These are phyloP conservation scores for Seriola aureovittata DNA, from an alignment of 2,113 vertebrate genomes.

Conservation along the genomic window DNA sequence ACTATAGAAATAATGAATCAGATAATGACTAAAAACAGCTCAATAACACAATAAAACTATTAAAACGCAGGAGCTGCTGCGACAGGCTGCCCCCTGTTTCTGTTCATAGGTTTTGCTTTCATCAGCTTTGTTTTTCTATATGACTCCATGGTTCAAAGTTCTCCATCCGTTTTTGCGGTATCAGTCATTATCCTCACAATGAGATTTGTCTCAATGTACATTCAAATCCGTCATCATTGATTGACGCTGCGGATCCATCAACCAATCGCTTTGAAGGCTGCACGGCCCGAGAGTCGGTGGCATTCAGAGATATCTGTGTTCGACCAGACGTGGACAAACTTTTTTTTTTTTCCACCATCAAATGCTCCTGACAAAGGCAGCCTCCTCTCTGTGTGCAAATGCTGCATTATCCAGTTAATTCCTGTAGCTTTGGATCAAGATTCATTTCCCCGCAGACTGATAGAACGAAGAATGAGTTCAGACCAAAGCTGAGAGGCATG, in stretches of 20 bases:
- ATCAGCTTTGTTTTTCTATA: background rate
- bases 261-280: conserved; percentile 18
- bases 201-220: background rate
- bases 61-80: no score
- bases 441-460: conserved; percentile 59
- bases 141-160: background rate
- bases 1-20: no score
- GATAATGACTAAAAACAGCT: no score
- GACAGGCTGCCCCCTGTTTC: no score
- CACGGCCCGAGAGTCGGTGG: conserved; percentile 1
- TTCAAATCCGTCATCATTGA: conserved; percentile 7
- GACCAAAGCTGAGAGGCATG: conserved; percentile 67
- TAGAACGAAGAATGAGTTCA: conserved; percentile 52
- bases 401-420: conserved; percentile 63
- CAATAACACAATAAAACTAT: no score
- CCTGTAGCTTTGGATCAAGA: conserved; percentile 53
- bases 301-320: conserved; percentile 17
- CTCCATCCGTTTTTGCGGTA: background rate
- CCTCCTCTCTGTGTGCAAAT: conserved; percentile 24
- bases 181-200: conserved; percentile 1
- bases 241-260: conserved; percentile 28
- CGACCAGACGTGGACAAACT: conserved; percentile 24
- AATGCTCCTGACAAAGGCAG: conserved; percentile 24
- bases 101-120: background rate
- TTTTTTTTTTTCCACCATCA: conserved; percentile 2